Conservation (phyloP, 2,797 vertebrate species). For the Tenualosa ilisha region DNA sequence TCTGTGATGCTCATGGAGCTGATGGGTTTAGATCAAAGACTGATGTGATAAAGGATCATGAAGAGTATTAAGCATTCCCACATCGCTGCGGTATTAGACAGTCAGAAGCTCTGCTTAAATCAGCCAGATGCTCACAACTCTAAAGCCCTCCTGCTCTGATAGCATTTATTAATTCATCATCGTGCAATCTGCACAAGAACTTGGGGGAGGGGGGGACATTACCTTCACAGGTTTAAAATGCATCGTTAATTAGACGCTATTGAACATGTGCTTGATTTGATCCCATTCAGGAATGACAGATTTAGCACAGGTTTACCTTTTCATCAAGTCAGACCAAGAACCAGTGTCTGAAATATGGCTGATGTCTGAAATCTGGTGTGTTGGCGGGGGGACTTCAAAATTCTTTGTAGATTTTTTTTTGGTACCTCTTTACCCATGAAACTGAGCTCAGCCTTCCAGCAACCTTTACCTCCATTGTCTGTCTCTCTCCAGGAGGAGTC, state of each 20-base stretch:
- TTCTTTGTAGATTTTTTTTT: not conserved
- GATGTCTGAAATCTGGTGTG: not conserved
- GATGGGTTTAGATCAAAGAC: conserved; percentile 40
- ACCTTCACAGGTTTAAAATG: not conserved
- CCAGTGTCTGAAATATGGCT: not conserved
- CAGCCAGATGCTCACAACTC: conserved; percentile 35
- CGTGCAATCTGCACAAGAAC: not conserved
- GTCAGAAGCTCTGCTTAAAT: conserved; percentile 38
- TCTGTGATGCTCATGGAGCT: not conserved
- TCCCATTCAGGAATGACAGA: not conserved
- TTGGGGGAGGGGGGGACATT: not conserved
- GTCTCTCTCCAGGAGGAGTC: conserved; percentile 19
- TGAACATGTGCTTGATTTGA: not conserved
- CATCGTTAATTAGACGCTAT: not conserved
- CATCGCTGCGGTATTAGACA: conserved; percentile 41
- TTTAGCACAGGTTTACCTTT: not conserved
- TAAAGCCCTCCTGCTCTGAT: conserved; percentile 8
- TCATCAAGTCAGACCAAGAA: not conserved
- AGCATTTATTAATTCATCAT: not conserved
- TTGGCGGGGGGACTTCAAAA: not conserved
- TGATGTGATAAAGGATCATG: conserved; percentile 45
- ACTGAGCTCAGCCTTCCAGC: conserved; percentile 34
- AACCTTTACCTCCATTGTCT: conserved; percentile 44
- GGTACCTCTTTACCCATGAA: not conserved
- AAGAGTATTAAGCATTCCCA: conserved; percentile 37